Conservation (phyloP, 2,113 vertebrate genomes). For the Tichodroma muraria region DNA sequence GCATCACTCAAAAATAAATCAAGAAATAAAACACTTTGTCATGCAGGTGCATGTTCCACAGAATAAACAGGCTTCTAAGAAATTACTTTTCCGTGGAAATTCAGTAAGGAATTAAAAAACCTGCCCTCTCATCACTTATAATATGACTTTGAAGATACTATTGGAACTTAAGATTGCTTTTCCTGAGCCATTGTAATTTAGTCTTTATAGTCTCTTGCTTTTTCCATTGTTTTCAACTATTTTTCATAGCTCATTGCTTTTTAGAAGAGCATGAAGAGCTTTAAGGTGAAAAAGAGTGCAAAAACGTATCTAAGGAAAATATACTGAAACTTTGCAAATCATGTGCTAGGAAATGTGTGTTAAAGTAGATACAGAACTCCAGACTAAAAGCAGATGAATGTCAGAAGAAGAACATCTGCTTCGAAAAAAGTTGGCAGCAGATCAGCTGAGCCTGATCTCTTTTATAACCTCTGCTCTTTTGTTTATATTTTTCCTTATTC, state of each 20-base stretch:
- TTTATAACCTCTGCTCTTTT: background rate
- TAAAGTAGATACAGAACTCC: background rate
- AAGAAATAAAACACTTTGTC: background rate
- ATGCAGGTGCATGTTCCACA: background rate
- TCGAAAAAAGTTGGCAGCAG: background rate
- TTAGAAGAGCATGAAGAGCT: background rate
- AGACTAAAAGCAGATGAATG: background rate
- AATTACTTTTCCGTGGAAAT: background rate
- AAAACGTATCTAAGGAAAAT: background rate
- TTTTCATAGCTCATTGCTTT: background rate
- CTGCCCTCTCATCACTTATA: background rate
- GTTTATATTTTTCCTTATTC: background rate
- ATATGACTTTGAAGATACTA: background rate
- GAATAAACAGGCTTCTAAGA: background rate
- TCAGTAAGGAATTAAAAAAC: background rate
- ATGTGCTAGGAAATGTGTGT: background rate
- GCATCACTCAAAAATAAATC: background rate
- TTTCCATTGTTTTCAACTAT: background rate
- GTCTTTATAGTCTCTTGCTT: background rate
- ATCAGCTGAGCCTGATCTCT: background rate
- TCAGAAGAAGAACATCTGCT: constrained; percentile 31
- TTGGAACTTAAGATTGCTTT: background rate
- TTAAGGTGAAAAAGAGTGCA: background rate
- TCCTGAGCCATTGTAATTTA: background rate
- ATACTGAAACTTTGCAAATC: background rate